Evolutionary conservation across 2,113 vertebrate species (phyloP).

Genomic region (Pseudorasbora parva): DNA sequence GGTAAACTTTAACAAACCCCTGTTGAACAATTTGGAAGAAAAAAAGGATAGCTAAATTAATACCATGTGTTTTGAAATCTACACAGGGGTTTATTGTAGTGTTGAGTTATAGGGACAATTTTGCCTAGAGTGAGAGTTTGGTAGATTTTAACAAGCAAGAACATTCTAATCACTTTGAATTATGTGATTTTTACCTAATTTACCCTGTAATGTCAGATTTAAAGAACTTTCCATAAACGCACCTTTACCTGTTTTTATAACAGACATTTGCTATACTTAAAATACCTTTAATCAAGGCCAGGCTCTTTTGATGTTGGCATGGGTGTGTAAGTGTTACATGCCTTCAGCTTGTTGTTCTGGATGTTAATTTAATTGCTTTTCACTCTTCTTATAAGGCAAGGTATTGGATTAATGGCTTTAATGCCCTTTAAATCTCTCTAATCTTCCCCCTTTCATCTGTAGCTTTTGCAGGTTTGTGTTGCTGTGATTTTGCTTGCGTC

Average conservation of each 20-base stretch:
- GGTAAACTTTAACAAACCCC: constrained; percentile 56
- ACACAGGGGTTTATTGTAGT: constrained; percentile 24
- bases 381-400: constrained; percentile 76
- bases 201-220: background rate
- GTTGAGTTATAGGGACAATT: background rate
- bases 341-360: constrained; percentile 68
- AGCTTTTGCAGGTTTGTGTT: constrained; percentile 73
- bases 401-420: constrained; percentile 80
- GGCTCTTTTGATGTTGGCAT: constrained; percentile 69
- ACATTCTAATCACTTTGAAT: background rate
- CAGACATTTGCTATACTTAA: background rate
- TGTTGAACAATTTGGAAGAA: constrained; percentile 43
- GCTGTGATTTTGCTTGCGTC: constrained; percentile 79
- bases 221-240: background rate
- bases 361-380: constrained; percentile 77
- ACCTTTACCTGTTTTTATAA: background rate
- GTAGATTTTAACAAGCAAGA: background rate
- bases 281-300: constrained; percentile 63
- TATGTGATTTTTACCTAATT: background rate
- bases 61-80: constrained; percentile 50
- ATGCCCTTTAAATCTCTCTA: constrained; percentile 80
- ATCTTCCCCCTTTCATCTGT: constrained; percentile 80
- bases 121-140: background rate
- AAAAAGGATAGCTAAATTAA: constrained; percentile 39
- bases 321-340: constrained; percentile 72